Conservation (phyloP, 2,888 invertebrate species). For the Leucophora obtusa region DNA sequence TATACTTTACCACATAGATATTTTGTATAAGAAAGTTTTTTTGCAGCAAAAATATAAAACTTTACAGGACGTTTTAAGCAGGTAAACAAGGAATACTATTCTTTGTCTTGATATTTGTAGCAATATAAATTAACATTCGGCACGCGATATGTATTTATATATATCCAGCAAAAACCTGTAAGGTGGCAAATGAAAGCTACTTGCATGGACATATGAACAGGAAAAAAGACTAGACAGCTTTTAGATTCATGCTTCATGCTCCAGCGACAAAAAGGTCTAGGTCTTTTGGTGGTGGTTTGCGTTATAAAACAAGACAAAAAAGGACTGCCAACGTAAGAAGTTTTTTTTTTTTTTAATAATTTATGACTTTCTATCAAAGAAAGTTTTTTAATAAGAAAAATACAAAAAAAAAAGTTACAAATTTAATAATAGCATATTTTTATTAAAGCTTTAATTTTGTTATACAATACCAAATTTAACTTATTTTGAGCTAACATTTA, state of each 20-base stretch:
- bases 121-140: conserved; percentile 51
- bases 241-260: conserved; percentile 47
- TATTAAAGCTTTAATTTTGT: not conserved
- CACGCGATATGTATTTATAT: conserved; percentile 50
- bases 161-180: conserved; percentile 2
- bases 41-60: not conserved
- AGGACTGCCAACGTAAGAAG: not conserved
- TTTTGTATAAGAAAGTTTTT: not conserved
- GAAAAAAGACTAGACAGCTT: not conserved
- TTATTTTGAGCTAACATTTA: not conserved
- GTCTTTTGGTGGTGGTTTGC: conserved; percentile 12
- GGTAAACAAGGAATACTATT: not conserved
- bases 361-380: conserved; percentile 3
- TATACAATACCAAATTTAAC: not conserved
- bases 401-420: not conserved
- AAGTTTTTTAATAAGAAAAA: conserved; percentile 6
- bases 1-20: not conserved
- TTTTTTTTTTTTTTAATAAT: not conserved
- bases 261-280: conserved; percentile 45
- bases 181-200: conserved; percentile 9
- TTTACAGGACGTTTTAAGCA: conserved; percentile 4
- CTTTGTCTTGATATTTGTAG: conserved; percentile 37
- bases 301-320: not conserved
- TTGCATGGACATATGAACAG: conserved; percentile 7
- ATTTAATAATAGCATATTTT: not conserved